Evolutionary conservation across 1,140 invertebrate species (phyloP).

Genomic region (Drepana arcuata): DNA sequence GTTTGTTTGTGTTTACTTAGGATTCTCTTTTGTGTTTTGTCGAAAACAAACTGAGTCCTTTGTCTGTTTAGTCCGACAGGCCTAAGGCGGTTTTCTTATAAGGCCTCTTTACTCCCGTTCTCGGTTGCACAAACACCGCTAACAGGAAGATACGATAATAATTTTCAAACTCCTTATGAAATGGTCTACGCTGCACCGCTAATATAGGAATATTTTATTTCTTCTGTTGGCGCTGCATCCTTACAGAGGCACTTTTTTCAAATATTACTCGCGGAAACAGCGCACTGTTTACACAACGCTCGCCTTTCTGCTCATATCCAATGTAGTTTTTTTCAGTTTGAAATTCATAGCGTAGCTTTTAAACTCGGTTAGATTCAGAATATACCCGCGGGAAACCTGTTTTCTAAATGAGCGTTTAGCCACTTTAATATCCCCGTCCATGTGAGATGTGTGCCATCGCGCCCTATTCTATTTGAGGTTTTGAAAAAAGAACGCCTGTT

Average conservation of each 20-base stretch:
- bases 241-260: conserved; percentile 29
- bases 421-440: conserved; percentile 24
- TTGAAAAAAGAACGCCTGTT: no score
- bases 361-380: conserved; percentile 45
- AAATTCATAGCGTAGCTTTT: conserved; percentile 53
- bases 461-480: conserved; percentile 7
- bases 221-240: conserved; percentile 16
- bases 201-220: conserved; percentile 25
- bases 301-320: conserved; percentile 33
- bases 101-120: no score
- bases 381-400: conserved; percentile 24
- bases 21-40: conserved; percentile 42
- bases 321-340: conserved; percentile 48
- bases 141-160: no score
- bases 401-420: conserved; percentile 41
- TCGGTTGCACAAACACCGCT: no score
- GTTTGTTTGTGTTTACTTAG: conserved; percentile 35
- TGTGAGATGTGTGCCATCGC: conserved; percentile 6
- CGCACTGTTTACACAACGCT: conserved; percentile 35
- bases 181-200: no score
- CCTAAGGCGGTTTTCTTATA: conserved; percentile 44
- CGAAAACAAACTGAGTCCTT: conserved; percentile 44
- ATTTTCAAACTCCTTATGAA: conserved; percentile 5
- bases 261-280: conserved; percentile 29
- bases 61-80: conserved; percentile 23